phyloP scores from a whole-genome alignment of 2,113 vertebrate genomes.

The Phalacrocorax pelagicus region DNA sequence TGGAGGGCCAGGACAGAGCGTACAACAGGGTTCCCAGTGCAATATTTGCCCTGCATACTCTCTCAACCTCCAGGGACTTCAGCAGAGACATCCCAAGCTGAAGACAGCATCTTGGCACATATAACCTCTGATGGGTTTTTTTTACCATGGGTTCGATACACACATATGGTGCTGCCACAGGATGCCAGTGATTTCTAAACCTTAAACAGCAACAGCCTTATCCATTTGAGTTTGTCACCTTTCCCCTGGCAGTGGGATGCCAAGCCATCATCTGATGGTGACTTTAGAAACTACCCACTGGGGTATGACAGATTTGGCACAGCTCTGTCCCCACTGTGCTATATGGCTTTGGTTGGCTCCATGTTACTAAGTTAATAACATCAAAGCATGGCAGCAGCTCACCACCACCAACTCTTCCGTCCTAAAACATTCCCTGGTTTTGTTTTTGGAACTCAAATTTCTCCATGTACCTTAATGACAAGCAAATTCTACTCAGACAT shows the following conservation, averaged over 20 bases:
- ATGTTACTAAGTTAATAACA: background rate
- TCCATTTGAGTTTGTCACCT: background rate
- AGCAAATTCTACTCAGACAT: background rate
- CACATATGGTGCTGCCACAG: background rate
- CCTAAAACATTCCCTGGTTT: background rate
- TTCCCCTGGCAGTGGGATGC: background rate
- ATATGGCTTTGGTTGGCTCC: background rate
- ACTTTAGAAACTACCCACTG: background rate
- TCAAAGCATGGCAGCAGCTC: background rate
- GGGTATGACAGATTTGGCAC: background rate
- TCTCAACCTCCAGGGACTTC: background rate
- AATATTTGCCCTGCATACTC: background rate
- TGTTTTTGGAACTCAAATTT: background rate
- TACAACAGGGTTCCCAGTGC: background rate
- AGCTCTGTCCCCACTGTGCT: background rate
- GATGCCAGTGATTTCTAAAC: background rate
- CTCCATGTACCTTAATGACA: fast-evolving
- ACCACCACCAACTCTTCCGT: background rate
- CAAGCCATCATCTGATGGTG: background rate
- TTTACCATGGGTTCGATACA: background rate
- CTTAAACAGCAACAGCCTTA: background rate
- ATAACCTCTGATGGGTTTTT: background rate
- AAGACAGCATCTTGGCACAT: background rate
- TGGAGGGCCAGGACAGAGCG: background rate
- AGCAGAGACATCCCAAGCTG: background rate